Evolutionary conservation across 2,888 invertebrate species (phyloP), one percentile per base, ranked within the genome.

Genomic region (Rotaria sp.): DNA sequence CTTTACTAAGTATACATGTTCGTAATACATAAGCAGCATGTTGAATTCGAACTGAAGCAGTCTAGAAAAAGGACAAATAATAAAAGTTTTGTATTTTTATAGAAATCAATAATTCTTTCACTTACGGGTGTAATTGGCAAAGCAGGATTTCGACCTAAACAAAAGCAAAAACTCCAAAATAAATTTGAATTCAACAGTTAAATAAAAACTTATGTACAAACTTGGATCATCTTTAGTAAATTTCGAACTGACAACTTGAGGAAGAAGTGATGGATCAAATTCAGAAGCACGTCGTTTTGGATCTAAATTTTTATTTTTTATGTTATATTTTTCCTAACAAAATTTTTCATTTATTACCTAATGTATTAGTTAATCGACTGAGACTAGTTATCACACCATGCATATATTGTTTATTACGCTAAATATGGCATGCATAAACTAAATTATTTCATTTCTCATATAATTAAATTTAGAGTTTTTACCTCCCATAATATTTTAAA

Each of bases 401-500:
- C 86, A 86, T 86, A 57, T 86, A 86, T 85, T 86, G 85, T 75
- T 84, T 84, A 59, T 86, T 86, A 85, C 85, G 85, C 85, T 86
- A 24, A 50, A 50, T 50, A 50, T 50, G 5, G 45, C 50, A 50
- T 50, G 50, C 4, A 50, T 18, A 50, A 4, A 2, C 18, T 18
- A 50, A 50, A 50, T 50, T 50, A 3, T 50, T 50, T 50, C 50
- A 50, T 50, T n/a, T 50, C 18, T 4, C 50, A 50, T 50, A 13
- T 18, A 18, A 18, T 50, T 50, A 18, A 50, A 18, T 8, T 57
- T 24, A 21, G 21, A 74, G 35, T 38, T 86, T 93, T 92, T 92
- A 94, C 94, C 93, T 94, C 94, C 94, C 94, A 94, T 89, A 95
- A 93, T 88, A 94, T 92, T 89, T 93, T 93, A 91, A 95, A 94